Percentiles rank a stretch among this genome's conserved stretches.
phyloP scores from a whole-genome alignment of 1,140 invertebrate genomes.

The Cydia pomonella region DNA sequence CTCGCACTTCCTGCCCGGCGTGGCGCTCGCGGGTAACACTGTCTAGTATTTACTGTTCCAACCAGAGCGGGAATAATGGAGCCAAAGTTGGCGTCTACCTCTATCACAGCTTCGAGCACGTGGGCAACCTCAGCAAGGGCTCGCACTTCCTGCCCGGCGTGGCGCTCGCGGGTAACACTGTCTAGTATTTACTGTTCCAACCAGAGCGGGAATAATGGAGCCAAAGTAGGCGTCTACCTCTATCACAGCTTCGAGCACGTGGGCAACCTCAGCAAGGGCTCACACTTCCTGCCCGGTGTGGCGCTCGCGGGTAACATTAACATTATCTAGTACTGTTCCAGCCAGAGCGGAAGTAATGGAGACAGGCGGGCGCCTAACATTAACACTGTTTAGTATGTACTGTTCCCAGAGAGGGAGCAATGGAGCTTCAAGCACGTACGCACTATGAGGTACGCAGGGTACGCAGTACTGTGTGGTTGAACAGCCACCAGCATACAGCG shows the following conservation, averaged over 20 bases:
- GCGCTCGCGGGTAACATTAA: constrained; percentile 82
- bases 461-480: too few species aligned
- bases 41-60: too few species aligned
- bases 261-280: constrained; percentile 82
- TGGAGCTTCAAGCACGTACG: constrained; percentile 88
- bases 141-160: constrained; percentile 83
- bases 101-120: constrained; percentile 88
- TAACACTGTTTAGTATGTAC: constrained; percentile 37
- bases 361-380: constrained; percentile 79
- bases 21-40: constrained; percentile 80
- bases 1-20: constrained; percentile 82
- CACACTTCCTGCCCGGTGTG: constrained; percentile 83
- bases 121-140: constrained; percentile 82
- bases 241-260: constrained; percentile 88
- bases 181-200: constrained; percentile 43
- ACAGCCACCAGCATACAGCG: too few species aligned
- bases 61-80: constrained; percentile 85
- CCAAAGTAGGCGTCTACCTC: constrained; percentile 82
- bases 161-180: constrained; percentile 77
- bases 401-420: constrained; percentile 80
- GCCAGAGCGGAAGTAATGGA: constrained; percentile 85
- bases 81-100: constrained; percentile 82
- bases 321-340: not conserved
- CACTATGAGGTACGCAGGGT: too few species aligned
- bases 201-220: constrained; percentile 85